Percentiles rank a stretch among this genome's conserved stretches.
Evolutionary conservation across 2,888 invertebrate species (phyloP).

Genomic region (Drosophila affinis): DNA sequence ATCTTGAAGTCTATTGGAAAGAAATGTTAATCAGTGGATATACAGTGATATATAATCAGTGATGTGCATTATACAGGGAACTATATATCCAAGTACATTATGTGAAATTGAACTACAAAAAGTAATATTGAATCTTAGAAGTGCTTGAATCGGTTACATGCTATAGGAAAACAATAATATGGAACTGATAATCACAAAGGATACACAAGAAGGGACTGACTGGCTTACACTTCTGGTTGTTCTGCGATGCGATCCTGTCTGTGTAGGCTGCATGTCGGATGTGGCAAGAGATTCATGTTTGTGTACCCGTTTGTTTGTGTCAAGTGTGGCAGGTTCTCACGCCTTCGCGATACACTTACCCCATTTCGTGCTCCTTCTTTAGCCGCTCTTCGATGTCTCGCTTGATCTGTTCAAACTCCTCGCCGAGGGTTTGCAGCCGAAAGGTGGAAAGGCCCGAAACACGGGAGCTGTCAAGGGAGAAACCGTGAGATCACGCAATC

Average conservation of each 20-base stretch:
- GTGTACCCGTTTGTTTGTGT: background rate
- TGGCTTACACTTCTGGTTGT: conserved; percentile 69
- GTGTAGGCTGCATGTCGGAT: conserved; percentile 51
- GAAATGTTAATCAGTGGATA: background rate
- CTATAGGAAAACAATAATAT: too few relatives aligned
- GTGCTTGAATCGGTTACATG: too few relatives aligned
- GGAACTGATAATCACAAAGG: too few relatives aligned
- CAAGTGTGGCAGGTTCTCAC: background rate
- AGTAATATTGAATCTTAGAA: too few relatives aligned
- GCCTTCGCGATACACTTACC: conserved; percentile 61
- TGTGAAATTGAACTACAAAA: background rate
- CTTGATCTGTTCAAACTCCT: conserved; percentile 85
- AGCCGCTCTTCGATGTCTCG: conserved; percentile 86
- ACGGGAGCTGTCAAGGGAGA: background rate
- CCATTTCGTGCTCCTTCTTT: conserved; percentile 84
- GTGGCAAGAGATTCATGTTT: background rate
- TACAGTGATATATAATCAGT: background rate
- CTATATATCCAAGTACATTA: background rate
- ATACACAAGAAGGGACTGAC: background rate
- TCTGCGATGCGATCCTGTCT: conserved; percentile 55
- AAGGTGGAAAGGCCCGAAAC: conserved; percentile 85
- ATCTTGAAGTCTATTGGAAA: conserved; percentile 56
- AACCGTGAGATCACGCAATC: conserved; percentile 44
- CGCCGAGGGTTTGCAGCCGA: conserved; percentile 87
- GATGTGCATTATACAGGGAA: background rate